phyloP scores from a whole-genome alignment of 2,797 vertebrate species.

The Brachyalestes nurse region DNA sequence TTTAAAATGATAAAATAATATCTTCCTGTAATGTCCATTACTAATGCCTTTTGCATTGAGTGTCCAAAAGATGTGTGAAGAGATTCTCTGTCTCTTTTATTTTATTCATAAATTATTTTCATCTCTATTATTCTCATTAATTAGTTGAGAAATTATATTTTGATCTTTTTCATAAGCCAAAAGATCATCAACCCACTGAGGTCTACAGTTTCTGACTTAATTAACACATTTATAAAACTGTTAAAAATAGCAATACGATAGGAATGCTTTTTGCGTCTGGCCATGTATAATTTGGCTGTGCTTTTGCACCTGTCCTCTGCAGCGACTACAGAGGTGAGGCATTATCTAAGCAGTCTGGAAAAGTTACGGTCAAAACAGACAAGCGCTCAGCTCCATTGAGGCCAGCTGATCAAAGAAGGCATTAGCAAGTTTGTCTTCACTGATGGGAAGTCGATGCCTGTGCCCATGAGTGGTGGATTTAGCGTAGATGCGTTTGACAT shows the following conservation, averaged over 20 bases:
- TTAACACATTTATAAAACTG: background rate
- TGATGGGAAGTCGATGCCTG: slow-evolving; percentile 53
- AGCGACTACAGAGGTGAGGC: background rate
- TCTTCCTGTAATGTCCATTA: background rate
- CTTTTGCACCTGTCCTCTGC: background rate
- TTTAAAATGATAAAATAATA: too few species aligned
- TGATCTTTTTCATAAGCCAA: background rate
- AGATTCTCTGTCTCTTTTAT: slow-evolving; percentile 15
- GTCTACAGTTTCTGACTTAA: background rate
- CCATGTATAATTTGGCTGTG: background rate
- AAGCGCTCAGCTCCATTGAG: background rate
- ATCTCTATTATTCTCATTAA: slow-evolving; percentile 1
- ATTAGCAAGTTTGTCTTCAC: slow-evolving; percentile 51
- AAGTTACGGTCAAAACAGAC: slow-evolving; percentile 12
- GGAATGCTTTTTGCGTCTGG: background rate
- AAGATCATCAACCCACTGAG: background rate
- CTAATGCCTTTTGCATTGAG: background rate
- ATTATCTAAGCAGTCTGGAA: background rate
- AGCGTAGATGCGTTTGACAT: slow-evolving; percentile 50
- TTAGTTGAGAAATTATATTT: background rate
- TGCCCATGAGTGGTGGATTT: slow-evolving; percentile 60
- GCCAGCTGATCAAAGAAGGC: slow-evolving; percentile 37
- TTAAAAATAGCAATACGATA: background rate
- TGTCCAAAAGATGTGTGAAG: background rate
- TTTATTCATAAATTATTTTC: background rate